phyloP scores from a whole-genome alignment of 2,113 vertebrate species.

The Dascyllus trimaculatus region DNA sequence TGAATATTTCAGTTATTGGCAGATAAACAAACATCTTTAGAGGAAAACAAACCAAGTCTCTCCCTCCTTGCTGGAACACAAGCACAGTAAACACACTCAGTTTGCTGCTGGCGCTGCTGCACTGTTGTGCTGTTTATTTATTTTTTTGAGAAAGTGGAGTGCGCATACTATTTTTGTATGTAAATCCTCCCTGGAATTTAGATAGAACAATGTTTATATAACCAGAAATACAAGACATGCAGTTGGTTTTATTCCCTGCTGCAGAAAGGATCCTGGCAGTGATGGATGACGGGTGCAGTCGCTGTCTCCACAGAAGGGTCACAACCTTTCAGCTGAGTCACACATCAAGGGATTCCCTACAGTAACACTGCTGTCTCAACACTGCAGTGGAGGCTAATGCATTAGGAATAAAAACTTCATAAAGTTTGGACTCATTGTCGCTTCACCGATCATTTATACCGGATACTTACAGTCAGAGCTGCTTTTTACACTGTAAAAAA shows the following conservation, averaged over 20 bases:
- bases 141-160: slow-evolving; percentile 2
- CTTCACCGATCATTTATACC: no score
- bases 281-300: not conserved
- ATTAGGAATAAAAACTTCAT: no score
- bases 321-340: slow-evolving; percentile 7
- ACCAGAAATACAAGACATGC: not conserved
- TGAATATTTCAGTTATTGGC: not conserved
- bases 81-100: slow-evolving; percentile 16
- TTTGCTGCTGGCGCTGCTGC: slow-evolving; percentile 32
- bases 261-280: slow-evolving; percentile 1
- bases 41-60: slow-evolving; percentile 24
- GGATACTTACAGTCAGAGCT: no score
- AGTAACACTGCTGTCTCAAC: no score
- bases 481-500: no score
- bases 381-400: no score
- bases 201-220: slow-evolving; percentile 10
- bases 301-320: slow-evolving; percentile 5
- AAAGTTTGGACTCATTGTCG: no score
- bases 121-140: not conserved
- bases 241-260: not conserved
- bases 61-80: not conserved
- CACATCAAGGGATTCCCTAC: not conserved
- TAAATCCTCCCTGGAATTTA: slow-evolving; percentile 18
- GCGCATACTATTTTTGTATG: slow-evolving; percentile 13
- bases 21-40: slow-evolving; percentile 26